Evolutionary conservation across 2,797 vertebrate species (phyloP), one percentile per base, ranked within the genome.

Genomic region (Anableps anableps): DNA sequence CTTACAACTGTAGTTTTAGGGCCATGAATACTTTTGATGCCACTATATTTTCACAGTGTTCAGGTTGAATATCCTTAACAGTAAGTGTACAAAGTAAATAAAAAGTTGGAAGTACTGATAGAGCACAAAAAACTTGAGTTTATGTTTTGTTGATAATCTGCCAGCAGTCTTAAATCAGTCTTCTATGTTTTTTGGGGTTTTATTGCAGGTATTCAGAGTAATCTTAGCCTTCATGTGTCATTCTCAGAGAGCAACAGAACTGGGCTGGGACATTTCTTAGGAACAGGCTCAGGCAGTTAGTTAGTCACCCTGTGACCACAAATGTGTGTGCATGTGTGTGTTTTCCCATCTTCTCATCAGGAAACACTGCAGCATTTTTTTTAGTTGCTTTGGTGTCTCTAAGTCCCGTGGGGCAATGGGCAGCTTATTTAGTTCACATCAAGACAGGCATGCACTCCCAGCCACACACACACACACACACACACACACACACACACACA

Each of bases 361-460:
- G 82, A 90, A 91, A 89, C 84, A 89, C 85, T 86, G 83, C 84
- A 77, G 81, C 66, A 60, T 78, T 84, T 77, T 83, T 79, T 77
- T 83, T 74, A 71, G 76, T 77, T 76, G 80, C 89, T 91, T 92
- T 88, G 83, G 87, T 87, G 85, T 91, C 82, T 91, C 81, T 86
- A 83, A 85, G 84, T 91, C 87, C 82, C 85, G 86, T 88, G 91
- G 91, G 90, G 92, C 91, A 94, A 86, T 88, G 91, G 93, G 87
- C 91, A 91, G 91, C 87, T 86, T 89, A 83, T 83, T 80, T 77
- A 85, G 85, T 91, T 92, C 90, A 89, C 85, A 89, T 85, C 91
- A 83, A 89, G 85, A 88, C 78, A 87, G 58, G 80, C 75, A 78
- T 43, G 74, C 80, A 80, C 53, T 50, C 47, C 71, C 38, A 82